Evolutionary conservation across 37 sponge, comb jelly and placozoan species (phyloP), one percentile per base, ranked within the genome.

Genomic region (Theonella swinhoei): DNA sequence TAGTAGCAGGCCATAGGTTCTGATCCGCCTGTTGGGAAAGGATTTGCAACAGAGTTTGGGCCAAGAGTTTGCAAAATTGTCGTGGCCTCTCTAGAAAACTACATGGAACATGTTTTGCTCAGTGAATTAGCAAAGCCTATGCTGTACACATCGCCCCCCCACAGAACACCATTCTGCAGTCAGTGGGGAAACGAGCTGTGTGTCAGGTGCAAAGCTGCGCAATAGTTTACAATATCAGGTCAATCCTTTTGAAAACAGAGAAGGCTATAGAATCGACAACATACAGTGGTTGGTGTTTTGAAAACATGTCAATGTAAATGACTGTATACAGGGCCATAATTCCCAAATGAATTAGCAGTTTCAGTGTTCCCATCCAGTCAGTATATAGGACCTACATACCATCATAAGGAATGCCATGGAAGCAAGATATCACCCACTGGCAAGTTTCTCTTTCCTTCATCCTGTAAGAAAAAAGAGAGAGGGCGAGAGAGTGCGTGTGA

Each of bases 371-470:
- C 54, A 47, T 47, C 54, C n/a, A n/a, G n/a, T n/a, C n/a, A n/a
- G n/a, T n/a, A n/a, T 47, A 7, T 17, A 47, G 54, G 54, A 47
- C 54, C 54, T 47, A 47, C 54, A n/a, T 14, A 14, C 14, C 14
- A 14, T 14, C 54, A 14, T 47, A 66, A 17, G 80, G 65, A 42
- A 64, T 80, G 28, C 80, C 80, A 66, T 80, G 69, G 54, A 43
- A 68, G 32, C 69, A 80, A n/a, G 80, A 80, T 4, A 80, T 80
- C 8, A 80, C 80, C 80, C 80, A 80, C 22, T 80, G 34, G 38
- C 80, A 80, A 1, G 68, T 7, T 14, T 42, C 39, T 36, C 39
- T 80, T 39, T 80, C 41, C 41, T 67, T 41, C 80, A 80, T 80
- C 58, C 80, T 80, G 65, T 37, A 47, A 7, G 54, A 14, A 47